Percentiles rank a stretch among this genome's conserved stretches.
Evolutionary conservation across 2,888 invertebrate genomes (phyloP).

Genomic region (Helobdella robusta): DNA sequence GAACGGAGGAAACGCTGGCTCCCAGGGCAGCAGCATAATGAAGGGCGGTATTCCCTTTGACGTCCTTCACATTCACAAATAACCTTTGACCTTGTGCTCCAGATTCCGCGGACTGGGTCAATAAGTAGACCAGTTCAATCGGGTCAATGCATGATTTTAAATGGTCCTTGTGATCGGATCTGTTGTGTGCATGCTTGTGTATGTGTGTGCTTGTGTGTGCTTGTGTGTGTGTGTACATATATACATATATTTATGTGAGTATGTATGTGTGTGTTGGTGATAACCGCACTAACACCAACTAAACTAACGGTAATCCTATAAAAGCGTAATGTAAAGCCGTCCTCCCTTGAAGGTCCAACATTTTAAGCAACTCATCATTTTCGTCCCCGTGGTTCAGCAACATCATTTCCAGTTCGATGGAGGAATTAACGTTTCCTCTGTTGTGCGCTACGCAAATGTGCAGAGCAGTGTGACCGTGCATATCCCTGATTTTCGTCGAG

Average conservation of each 20-base stretch:
- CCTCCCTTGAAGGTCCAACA: no score
- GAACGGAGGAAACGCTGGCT: constrained; percentile 52
- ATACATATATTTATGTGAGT: no score
- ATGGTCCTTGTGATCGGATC: no score
- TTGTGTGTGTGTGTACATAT: no score
- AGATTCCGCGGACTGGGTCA: constrained; percentile 47
- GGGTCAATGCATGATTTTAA: constrained; percentile 46
- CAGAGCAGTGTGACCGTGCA: constrained; percentile 46
- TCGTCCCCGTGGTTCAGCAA: constrained; percentile 28
- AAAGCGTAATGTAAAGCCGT: constrained; percentile 53
- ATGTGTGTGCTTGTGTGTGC: no score
- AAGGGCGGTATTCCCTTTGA: constrained; percentile 46
- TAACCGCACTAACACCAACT: no score
- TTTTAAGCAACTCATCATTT: constrained; percentile 43
- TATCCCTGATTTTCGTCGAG: constrained; percentile 37
- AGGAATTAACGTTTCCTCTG: constrained; percentile 48
- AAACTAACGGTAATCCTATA: constrained; percentile 40
- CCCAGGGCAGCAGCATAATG: constrained; percentile 52
- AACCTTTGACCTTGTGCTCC: constrained; percentile 34
- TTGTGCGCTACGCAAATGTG: constrained; percentile 51
- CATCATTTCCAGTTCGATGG: constrained; percentile 47
- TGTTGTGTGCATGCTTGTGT: no score
- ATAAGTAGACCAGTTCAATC: constrained; percentile 49
- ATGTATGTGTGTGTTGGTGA: no score
- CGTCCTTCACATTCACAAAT: constrained; percentile 44